Conservation (phyloP, 2,888 invertebrate species). For the Cryptops parisi region DNA sequence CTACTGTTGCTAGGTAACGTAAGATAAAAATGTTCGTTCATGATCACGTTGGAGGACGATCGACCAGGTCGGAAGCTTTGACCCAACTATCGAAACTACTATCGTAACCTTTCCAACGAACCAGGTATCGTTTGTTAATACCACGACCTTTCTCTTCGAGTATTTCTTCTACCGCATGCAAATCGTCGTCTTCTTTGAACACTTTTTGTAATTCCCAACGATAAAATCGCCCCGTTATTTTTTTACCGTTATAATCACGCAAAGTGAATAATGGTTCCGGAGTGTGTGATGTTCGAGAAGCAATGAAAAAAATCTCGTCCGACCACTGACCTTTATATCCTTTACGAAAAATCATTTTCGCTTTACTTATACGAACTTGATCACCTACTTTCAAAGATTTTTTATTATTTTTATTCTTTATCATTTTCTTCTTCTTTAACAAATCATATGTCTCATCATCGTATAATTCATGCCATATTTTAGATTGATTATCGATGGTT, state of each 20-base stretch:
- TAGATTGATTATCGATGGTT: background rate
- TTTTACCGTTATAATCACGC: background rate
- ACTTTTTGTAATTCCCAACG: background rate
- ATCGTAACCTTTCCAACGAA: background rate
- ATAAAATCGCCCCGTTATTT: background rate
- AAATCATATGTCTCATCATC: background rate
- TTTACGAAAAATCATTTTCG: background rate
- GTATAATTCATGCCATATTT: background rate
- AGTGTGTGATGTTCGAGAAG: background rate
- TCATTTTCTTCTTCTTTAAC: no score
- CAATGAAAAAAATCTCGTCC: background rate
- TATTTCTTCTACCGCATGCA: background rate
- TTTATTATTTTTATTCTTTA: no score
- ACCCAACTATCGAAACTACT: background rate
- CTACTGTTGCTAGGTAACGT: background rate
- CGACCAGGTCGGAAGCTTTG: background rate
- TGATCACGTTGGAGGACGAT: background rate
- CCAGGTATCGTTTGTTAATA: background rate
- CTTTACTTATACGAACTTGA: background rate
- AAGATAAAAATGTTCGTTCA: slow-evolving; percentile 2
- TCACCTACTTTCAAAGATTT: background rate
- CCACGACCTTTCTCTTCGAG: background rate
- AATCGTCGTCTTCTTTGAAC: background rate
- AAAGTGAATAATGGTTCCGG: background rate
- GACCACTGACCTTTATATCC: background rate